Evolutionary conservation across 2,888 invertebrate species (phyloP), one percentile per base, ranked within the genome.

Genomic region (Netelia inedita): DNA sequence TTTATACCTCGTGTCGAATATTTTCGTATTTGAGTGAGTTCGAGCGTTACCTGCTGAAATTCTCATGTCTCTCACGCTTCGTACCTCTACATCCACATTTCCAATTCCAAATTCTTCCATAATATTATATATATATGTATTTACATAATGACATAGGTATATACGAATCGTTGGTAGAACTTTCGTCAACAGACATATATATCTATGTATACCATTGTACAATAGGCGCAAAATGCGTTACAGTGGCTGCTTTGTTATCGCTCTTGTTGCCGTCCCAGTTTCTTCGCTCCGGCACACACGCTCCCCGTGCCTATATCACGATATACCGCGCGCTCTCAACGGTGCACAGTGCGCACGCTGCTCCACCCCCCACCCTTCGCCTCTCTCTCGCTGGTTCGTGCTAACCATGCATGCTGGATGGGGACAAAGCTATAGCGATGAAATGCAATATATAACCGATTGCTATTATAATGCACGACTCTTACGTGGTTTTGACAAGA

Each of bases 251-350:
- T 90, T 89, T 91, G 92, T 92, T 92, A 92, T 92, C 92, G 91
- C 89, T 88, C 87, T 91, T 89, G 91, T 89, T 89, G 91, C 88
- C 92, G 92, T 92, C 91, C 92, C 91, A 92, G 92, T 92, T 92
- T 92, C 92, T 90, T 88, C 90, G 92, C 88, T 91, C 88, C 89
- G 89, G 88, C 89, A 91, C 90, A 89, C 90, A 88, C 88, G 74
- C 68, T 28, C 21, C 16, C 41, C 53, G 83, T 86, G 84, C 86
- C 86, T 85, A 72, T 19, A 57, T n/a, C 9, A 6, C 16, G 5
- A 19, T 57, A 16, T 57, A 19, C 57, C 57, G 19, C 57, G 16
- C 5, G 9, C 28, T 59, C 21, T 21, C 88, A 88, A 87, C 85
- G 88, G 87, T 89, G 81, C 86, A 79, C 82, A 81, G 82, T 46